Conservation (phyloP, 1,140 invertebrate genomes). For the Saxidomus purpurata region DNA sequence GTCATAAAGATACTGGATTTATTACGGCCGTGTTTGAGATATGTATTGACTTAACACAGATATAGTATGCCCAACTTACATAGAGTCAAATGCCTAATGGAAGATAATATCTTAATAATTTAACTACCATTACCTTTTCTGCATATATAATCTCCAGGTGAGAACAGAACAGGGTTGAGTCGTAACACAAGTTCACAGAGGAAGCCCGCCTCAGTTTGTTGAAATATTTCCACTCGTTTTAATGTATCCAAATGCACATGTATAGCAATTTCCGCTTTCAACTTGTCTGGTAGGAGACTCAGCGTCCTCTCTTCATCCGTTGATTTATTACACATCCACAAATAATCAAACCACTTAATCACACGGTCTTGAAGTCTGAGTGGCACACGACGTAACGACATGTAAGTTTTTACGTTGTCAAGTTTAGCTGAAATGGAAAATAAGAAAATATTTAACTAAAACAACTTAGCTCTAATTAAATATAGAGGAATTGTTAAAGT, state of each 20-base stretch:
- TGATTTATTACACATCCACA: conserved; percentile 99
- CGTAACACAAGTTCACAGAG: conserved; percentile 98
- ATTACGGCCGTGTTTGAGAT: too few species aligned
- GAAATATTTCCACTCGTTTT: conserved; percentile 99
- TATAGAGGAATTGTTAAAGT: too few species aligned
- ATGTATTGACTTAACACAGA: too few species aligned
- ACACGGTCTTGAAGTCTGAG: conserved; percentile 98
- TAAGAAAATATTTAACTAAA: neutral
- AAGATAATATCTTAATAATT: too few species aligned
- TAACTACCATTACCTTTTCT: conserved; percentile 99
- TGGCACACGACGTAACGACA: conserved; percentile 98
- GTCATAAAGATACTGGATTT: too few species aligned
- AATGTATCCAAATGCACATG: conserved; percentile 99
- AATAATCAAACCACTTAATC: conserved; percentile 99
- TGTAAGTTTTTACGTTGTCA: conserved; percentile 99
- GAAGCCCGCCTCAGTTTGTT: conserved; percentile 99
- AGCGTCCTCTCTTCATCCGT: conserved; percentile 96
- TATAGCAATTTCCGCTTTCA: conserved; percentile 99
- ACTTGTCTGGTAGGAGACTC: conserved; percentile 91
- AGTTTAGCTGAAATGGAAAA: conserved; percentile 93
- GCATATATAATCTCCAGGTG: conserved; percentile 99
- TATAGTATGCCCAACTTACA: too few species aligned
- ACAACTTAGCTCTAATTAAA: too few species aligned
- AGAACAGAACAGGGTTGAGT: conserved; percentile 97
- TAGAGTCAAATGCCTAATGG: too few species aligned